Evolutionary conservation across 1,140 invertebrate genomes (phyloP).

Genomic region (Apis dorsata): DNA sequence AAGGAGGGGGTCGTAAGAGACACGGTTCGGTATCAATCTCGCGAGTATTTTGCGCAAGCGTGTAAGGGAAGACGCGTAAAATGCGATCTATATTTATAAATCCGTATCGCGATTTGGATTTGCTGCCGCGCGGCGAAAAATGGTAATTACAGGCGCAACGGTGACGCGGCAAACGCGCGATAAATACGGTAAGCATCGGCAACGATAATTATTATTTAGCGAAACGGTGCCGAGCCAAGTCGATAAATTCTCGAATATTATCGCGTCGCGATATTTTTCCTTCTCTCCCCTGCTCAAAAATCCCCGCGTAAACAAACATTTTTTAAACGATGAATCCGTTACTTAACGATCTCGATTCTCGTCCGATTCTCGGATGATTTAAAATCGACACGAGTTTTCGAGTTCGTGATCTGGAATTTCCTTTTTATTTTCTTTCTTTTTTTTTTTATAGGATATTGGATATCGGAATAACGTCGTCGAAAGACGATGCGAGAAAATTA

Average conservation of each 20-base stretch:
- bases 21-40: neutral
- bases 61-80: constrained; percentile 1
- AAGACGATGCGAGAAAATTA: neutral
- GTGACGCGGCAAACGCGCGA: constrained; percentile 1
- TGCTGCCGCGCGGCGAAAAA: constrained; percentile 38
- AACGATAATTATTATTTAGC: constrained; percentile 57
- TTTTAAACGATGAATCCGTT: too few relatives aligned
- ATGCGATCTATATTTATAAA: constrained; percentile 2
- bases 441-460: too few relatives aligned
- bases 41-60: neutral
- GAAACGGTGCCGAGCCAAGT: constrained; percentile 4
- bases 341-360: too few relatives aligned
- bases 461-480: too few relatives aligned
- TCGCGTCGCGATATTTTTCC: neutral
- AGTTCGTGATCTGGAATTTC: too few relatives aligned
- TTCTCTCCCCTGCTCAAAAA: too few relatives aligned
- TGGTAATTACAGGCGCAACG: constrained; percentile 38
- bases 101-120: constrained; percentile 28
- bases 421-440: too few relatives aligned
- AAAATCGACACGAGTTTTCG: too few relatives aligned
- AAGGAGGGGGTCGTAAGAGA: too few relatives aligned
- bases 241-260: constrained; percentile 17
- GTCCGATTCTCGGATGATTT: too few relatives aligned
- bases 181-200: constrained; percentile 38
- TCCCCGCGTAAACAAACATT: too few relatives aligned